Conservation (phyloP, 2,888 invertebrate genomes). For the Argyresthia albistria region DNA sequence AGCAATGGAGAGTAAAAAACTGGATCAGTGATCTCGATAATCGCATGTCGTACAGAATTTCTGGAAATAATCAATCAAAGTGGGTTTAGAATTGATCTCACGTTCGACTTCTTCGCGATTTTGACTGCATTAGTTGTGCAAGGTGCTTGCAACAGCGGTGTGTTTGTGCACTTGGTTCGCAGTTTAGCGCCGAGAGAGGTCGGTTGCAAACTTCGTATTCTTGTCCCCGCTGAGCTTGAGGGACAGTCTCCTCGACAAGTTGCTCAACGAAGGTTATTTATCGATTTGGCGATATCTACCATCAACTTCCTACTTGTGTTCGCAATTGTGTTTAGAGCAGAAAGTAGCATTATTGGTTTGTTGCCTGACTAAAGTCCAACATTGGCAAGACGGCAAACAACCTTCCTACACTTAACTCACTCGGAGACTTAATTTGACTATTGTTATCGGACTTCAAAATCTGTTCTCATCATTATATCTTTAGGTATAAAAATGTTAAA, state of each 20-base stretch:
- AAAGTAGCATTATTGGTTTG: conserved; percentile 8
- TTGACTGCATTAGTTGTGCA: conserved; percentile 28
- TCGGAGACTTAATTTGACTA: conserved; percentile 21
- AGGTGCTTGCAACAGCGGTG: conserved; percentile 18
- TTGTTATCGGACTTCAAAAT: conserved; percentile 30
- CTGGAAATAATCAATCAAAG: conserved; percentile 26
- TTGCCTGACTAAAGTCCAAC: conserved; percentile 12
- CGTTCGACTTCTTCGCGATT: conserved; percentile 49
- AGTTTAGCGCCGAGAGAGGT: conserved; percentile 7
- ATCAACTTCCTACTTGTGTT: conserved; percentile 16
- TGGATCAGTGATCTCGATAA: conserved; percentile 27
- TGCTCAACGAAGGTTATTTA: conserved; percentile 22
- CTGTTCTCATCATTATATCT: conserved; percentile 34
- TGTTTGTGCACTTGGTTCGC: conserved; percentile 18
- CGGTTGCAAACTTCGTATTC: conserved; percentile 21
- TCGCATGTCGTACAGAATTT: conserved; percentile 8
- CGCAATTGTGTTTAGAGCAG: conserved; percentile 6
- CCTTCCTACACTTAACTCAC: conserved; percentile 7
- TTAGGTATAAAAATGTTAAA: conserved; percentile 24
- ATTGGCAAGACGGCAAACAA: conserved; percentile 5
- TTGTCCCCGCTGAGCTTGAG: conserved; percentile 14
- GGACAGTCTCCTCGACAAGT: conserved; percentile 20
- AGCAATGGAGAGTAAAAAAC: conserved; percentile 19
- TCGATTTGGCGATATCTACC: conserved; percentile 13
- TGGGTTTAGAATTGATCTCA: conserved; percentile 57